phyloP scores from a whole-genome alignment of 2,797 vertebrate genomes.

The Ataeniobius toweri region DNA sequence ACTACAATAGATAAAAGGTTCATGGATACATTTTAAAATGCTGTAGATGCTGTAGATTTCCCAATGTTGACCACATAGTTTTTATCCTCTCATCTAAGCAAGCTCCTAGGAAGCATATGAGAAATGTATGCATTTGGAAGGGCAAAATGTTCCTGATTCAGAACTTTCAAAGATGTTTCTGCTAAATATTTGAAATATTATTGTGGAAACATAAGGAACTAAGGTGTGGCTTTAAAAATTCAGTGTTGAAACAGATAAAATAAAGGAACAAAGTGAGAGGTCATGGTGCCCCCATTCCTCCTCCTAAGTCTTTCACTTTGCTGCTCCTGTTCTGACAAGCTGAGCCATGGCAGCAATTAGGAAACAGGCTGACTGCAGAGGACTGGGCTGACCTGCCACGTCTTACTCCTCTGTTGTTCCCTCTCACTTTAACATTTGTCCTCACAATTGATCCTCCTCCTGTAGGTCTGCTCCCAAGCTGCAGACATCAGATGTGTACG shows the following conservation, averaged over 20 bases:
- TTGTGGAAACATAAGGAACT: not conserved
- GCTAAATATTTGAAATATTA: not conserved
- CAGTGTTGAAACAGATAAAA: conserved; percentile 25
- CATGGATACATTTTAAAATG: not conserved
- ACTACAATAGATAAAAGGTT: not conserved
- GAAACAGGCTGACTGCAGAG: conserved; percentile 40
- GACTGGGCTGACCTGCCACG: conserved; percentile 42
- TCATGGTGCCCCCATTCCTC: conserved; percentile 27
- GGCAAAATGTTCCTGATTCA: not conserved
- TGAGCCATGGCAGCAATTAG: conserved; percentile 62
- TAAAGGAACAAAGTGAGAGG: conserved; percentile 17
- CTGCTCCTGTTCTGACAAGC: conserved; percentile 52
- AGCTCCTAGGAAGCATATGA: not conserved
- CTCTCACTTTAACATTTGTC: conserved; percentile 37
- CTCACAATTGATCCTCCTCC: conserved; percentile 6
- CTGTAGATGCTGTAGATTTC: too few species aligned
- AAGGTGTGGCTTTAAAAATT: conserved; percentile 23
- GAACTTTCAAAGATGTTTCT: not conserved
- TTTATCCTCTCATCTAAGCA: not conserved
- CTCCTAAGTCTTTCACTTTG: conserved; percentile 37
- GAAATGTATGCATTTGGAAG: not conserved
- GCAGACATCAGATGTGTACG: not conserved
- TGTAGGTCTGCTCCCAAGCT: not conserved
- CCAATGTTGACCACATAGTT: not conserved
- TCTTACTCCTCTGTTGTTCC: conserved; percentile 25